phyloP scores from a whole-genome alignment of 2,888 invertebrate genomes.

The Trissolcus brochymenae region DNA sequence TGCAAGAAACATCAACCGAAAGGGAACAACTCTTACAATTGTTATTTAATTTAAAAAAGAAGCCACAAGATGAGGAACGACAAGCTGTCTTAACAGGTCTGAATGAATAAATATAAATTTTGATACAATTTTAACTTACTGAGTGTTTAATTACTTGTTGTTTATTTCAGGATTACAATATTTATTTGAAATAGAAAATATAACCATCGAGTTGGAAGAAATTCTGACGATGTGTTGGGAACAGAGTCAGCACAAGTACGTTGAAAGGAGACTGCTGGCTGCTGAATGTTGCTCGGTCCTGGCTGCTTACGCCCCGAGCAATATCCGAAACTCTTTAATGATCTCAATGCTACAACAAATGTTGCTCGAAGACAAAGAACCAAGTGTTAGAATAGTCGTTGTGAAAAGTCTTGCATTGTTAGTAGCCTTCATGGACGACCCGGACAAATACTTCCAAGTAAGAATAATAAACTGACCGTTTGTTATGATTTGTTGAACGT shows the following conservation, averaged over 20 bases:
- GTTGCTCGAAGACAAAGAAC: constrained; percentile 82
- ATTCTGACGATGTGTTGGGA: constrained; percentile 85
- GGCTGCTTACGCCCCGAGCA: constrained; percentile 81
- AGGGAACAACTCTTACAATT: constrained; percentile 82
- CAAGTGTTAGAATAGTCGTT: constrained; percentile 80
- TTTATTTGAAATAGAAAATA: constrained; percentile 77
- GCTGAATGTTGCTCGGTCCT: constrained; percentile 83
- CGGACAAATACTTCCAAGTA: constrained; percentile 80
- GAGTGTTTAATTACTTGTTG: not conserved
- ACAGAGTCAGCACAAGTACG: constrained; percentile 82
- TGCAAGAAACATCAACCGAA: constrained; percentile 79
- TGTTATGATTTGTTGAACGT: no score
- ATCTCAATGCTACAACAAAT: constrained; percentile 85
- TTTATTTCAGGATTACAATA: constrained; percentile 74
- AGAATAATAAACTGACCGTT: not conserved
- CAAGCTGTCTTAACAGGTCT: constrained; percentile 79
- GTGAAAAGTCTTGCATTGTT: constrained; percentile 81
- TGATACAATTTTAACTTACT: no score
- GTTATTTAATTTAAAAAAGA: constrained; percentile 84
- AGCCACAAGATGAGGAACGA: constrained; percentile 83
- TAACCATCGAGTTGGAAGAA: constrained; percentile 81
- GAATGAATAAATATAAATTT: not conserved
- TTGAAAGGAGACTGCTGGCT: constrained; percentile 82
- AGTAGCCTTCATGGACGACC: constrained; percentile 81
- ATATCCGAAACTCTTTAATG: constrained; percentile 82